phyloP scores from a whole-genome alignment of 2,797 vertebrate species.

The Apodemus agrarius region DNA sequence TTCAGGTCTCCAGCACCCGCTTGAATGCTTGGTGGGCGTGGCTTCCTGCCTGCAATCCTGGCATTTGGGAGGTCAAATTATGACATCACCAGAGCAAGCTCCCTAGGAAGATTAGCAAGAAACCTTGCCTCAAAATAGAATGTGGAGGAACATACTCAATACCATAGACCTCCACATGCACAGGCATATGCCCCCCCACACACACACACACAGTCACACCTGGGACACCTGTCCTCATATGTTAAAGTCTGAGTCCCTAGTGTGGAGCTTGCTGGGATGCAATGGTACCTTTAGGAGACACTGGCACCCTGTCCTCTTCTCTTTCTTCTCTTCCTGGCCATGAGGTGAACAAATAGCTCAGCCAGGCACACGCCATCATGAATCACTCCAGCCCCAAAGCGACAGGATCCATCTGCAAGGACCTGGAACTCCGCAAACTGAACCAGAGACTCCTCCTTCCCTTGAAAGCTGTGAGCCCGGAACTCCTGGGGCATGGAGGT shows the following conservation, averaged over 20 bases:
- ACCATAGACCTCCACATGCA: neutral
- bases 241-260: neutral
- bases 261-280: neutral
- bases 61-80: neutral
- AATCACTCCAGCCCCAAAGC: neutral
- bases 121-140: neutral
- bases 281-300: neutral
- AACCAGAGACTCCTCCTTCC: neutral
- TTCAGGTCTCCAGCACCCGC: neutral
- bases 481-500: too few relatives aligned
- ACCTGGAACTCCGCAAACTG: neutral
- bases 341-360: neutral
- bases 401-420: neutral
- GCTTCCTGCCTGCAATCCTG: neutral
- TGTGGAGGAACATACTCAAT: neutral
- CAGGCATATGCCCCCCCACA: too few relatives aligned
- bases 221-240: neutral
- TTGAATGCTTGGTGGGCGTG: neutral
- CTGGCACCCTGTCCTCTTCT: neutral
- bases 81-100: neutral
- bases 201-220: too few relatives aligned
- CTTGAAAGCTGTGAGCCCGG: neutral
- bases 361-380: neutral
- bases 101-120: neutral
- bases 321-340: neutral